These are phyloP conservation scores for Himalopsyche kuldschensis DNA, from an alignment of 2,888 invertebrate genomes.

Conservation along the genomic window DNA sequence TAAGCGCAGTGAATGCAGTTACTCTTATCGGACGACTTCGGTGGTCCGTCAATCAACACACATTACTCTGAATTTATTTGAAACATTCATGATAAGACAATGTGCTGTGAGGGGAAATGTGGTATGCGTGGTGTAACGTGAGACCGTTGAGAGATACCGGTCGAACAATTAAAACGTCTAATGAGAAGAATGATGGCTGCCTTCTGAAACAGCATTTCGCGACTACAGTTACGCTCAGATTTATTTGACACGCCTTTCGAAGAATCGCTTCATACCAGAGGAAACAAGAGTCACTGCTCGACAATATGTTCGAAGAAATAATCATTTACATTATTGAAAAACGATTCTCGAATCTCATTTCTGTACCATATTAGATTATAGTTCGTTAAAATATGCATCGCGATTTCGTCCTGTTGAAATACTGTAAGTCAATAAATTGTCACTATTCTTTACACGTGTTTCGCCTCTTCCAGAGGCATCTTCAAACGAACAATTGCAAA, in stretches of 20 bases:
- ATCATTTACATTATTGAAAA: neutral
- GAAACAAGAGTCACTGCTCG: neutral
- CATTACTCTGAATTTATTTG: neutral
- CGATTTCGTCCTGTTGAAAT: no score
- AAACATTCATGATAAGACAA: neutral
- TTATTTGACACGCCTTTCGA: neutral
- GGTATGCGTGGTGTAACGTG: neutral
- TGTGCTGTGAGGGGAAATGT: neutral
- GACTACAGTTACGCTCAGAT: neutral
- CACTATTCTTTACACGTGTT: no score
- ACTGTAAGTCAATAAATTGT: no score
- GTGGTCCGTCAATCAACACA: neutral
- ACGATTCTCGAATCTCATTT: no score
- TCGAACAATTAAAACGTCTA: neutral
- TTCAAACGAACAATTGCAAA: no score
- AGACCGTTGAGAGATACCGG: neutral
- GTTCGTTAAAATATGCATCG: no score
- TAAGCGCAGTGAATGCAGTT: no score
- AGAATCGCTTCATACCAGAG: neutral
- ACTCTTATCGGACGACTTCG: neutral
- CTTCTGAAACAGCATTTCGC: neutral
- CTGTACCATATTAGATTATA: no score
- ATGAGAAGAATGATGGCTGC: neutral
- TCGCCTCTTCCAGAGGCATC: no score
- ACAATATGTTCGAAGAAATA: neutral